Conservation (phyloP, 2,113 vertebrate genomes). For the Apeltes quadracus region DNA sequence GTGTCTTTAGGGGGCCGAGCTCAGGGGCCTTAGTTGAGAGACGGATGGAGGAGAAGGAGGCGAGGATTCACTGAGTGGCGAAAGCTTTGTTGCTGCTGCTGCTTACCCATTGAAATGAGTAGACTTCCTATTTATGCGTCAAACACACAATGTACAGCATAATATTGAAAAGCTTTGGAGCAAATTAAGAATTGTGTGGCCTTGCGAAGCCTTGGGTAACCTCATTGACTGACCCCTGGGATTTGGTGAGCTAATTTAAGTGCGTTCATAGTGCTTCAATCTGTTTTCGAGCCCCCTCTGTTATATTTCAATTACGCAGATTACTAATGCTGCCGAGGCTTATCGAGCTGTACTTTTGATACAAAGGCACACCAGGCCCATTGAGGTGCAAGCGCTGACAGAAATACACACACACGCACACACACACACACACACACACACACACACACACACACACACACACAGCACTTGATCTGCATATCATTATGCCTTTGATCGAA, state of each 20-base stretch:
- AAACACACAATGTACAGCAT: slow-evolving; percentile 4
- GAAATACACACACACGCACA: slow-evolving; percentile 38
- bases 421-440: slow-evolving; percentile 40
- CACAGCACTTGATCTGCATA: slow-evolving; percentile 74
- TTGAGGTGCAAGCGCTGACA: slow-evolving; percentile 54
- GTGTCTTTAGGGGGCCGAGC: slow-evolving; percentile 31
- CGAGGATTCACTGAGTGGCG: too few species aligned
- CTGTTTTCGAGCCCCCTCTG: slow-evolving; percentile 60
- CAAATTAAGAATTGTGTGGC: slow-evolving; percentile 38
- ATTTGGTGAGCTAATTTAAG: slow-evolving; percentile 54
- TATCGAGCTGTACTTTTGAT: slow-evolving; percentile 68
- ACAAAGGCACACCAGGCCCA: slow-evolving; percentile 64
- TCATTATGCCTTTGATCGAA: slow-evolving; percentile 73
- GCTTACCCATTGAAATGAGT: not conserved
- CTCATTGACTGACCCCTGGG: slow-evolving; percentile 40
- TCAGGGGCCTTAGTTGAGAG: not conserved
- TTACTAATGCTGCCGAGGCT: slow-evolving; percentile 52
- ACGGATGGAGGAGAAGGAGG: slow-evolving; percentile 27
- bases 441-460: slow-evolving; percentile 38
- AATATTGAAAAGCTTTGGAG: slow-evolving; percentile 19
- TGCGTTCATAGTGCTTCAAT: slow-evolving; percentile 52
- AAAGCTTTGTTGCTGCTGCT: not conserved
- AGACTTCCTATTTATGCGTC: slow-evolving; percentile 4
- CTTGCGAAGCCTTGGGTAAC: slow-evolving; percentile 38
- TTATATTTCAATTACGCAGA: slow-evolving; percentile 69